phyloP scores from a whole-genome alignment of 1,140 invertebrate genomes.

The Zaprionus kolodkinae region DNA sequence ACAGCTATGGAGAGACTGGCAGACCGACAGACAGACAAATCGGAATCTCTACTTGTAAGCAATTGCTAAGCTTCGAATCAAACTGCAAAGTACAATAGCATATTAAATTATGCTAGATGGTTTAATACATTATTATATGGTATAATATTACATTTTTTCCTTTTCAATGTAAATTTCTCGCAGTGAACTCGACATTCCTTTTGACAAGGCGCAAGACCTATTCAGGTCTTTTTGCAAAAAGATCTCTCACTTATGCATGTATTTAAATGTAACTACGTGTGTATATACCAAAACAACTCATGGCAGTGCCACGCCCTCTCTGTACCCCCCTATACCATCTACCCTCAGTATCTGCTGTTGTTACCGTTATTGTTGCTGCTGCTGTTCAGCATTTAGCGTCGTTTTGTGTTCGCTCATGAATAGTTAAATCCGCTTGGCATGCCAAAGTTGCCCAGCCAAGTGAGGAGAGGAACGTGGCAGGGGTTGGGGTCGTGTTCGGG shows the following conservation, averaged over 20 bases:
- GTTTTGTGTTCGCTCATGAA: slow-evolving; percentile 68
- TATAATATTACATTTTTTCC: background rate
- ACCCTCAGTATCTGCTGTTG: background rate
- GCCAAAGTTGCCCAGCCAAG: slow-evolving; percentile 13
- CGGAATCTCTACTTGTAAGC: too few species aligned
- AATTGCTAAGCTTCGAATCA: background rate
- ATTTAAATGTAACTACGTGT: slow-evolving; percentile 45
- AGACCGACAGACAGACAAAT: too few species aligned
- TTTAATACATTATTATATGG: background rate
- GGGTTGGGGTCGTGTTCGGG: background rate
- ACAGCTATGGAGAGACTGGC: too few species aligned
- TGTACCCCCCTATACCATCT: slow-evolving; percentile 8
- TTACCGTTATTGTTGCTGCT: slow-evolving; percentile 8
- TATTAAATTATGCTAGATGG: too few species aligned
- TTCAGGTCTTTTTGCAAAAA: slow-evolving; percentile 20
- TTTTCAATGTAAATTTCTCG: background rate
- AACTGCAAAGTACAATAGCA: background rate
- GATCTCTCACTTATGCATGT: slow-evolving; percentile 42
- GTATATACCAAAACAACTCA: slow-evolving; percentile 26
- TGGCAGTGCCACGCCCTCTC: background rate
- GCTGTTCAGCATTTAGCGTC: slow-evolving; percentile 50
- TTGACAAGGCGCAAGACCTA: background rate
- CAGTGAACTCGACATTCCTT: background rate
- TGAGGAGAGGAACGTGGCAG: background rate
- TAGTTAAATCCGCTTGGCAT: slow-evolving; percentile 71